Evolutionary conservation across 2,888 invertebrate genomes (phyloP).

Genomic region (Caenorhabditis panamensis): DNA sequence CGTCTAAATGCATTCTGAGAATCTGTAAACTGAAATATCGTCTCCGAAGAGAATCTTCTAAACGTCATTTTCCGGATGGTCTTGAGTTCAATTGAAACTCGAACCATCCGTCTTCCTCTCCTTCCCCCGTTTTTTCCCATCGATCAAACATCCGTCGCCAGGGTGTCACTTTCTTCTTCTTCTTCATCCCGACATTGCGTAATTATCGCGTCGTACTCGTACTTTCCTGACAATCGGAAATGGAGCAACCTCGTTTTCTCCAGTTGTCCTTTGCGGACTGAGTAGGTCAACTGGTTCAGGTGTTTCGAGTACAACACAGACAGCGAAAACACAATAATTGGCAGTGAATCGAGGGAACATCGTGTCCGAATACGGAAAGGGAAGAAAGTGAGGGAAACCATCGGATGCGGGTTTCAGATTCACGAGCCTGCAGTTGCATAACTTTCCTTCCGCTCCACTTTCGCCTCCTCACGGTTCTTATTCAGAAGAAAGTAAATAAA

Average conservation of each 20-base stretch:
- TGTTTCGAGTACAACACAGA: neutral
- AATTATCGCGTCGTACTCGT: slow-evolving; percentile 14
- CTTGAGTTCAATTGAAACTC: too few species aligned
- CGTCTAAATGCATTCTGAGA: too few species aligned
- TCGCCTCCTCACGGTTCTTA: slow-evolving; percentile 4
- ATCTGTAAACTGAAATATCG: too few species aligned
- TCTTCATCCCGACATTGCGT: slow-evolving; percentile 24
- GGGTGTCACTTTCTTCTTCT: slow-evolving; percentile 12
- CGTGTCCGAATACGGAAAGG: neutral
- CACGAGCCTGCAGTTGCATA: neutral
- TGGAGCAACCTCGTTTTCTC: slow-evolving; percentile 34
- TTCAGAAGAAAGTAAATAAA: slow-evolving; percentile 9
- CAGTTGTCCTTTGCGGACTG: slow-evolving; percentile 21
- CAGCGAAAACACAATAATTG: slow-evolving; percentile 19
- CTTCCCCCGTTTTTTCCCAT: slow-evolving; percentile 3
- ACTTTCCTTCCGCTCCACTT: slow-evolving; percentile 7
- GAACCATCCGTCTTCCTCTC: neutral
- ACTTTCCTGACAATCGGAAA: slow-evolving; percentile 24
- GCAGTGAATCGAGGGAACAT: neutral
- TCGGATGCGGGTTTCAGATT: neutral
- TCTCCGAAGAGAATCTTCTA: neutral
- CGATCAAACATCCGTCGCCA: slow-evolving; percentile 13
- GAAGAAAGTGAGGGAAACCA: too few species aligned
- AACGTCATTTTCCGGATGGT: too few species aligned
- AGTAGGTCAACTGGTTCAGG: slow-evolving; percentile 49